Base-by-base conservation (phyloP, 2,113 vertebrate species). In the Sorex fumeus region DNA sequence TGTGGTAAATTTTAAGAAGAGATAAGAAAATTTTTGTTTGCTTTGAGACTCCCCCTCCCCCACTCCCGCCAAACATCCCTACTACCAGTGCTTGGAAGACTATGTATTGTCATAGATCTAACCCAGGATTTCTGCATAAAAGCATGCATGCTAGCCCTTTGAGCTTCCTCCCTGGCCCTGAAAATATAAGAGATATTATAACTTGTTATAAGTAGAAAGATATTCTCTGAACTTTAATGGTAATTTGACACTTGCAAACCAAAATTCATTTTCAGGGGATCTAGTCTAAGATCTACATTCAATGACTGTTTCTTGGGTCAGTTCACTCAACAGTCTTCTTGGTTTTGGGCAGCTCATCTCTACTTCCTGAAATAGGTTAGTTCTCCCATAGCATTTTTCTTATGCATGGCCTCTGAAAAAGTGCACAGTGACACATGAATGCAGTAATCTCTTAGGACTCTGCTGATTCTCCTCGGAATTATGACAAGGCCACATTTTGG, bases 1-100 rank as follows among this genome's bases (percentile, higher is more conserved):
- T 15, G 19, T 70, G 71, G 81, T 76, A 93, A 85, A 69, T 80
- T 74, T 88, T 23, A 84, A 90, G 75, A 88, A 72, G 79, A 84
- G 19, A 84, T 88, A 85, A 50, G 34, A 23, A 88, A 75, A 6
- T 53, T 21, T 60, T 60, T 60, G 18, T 60, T 60, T 60, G 57
- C 7, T 60, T 60, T 60, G 18, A 19, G 18, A 8, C 57, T 60
- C 21, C 57, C 21, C 57, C n/a, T n/a, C n/a, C n/a, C 57, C 57
- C 57, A 50, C 47, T 50, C 47, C 47, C 47, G 10, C 9, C 57
- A 21, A 16, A 16, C 18, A 23, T 21, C 57, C 23, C 57, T 60
- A 60, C 19, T 21, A 23, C 6, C 18, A 60, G 57, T 60, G 57
- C 57, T 60, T 60, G 19, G 53, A 60, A 23, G 18, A 60, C 57